A percentile compares a stretch with the other conserved stretches of the same genome.
Conservation (phyloP, 2,797 vertebrate species). For the Numenius phaeopus region DNA sequence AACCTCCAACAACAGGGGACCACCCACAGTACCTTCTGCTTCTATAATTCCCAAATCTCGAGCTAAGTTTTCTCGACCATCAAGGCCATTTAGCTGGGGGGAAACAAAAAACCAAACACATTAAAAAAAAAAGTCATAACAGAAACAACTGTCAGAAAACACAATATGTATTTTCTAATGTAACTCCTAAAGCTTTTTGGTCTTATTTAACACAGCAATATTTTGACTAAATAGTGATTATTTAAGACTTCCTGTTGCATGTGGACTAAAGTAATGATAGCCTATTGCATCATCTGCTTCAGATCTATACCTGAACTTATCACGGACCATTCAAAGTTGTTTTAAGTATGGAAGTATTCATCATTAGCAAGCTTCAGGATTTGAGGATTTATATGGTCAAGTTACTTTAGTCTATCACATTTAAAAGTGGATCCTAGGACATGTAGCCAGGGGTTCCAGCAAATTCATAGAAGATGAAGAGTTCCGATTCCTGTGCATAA, state of each 20-base stretch:
- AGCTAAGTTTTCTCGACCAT: slow-evolving; percentile 85
- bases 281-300: not conserved
- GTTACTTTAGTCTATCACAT: not conserved
- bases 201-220: not conserved
- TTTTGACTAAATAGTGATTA: not conserved
- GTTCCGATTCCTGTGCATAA: not conserved
- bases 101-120: not conserved
- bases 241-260: not conserved
- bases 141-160: not conserved
- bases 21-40: slow-evolving; percentile 80
- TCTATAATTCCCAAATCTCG: slow-evolving; percentile 87
- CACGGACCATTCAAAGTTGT: not conserved
- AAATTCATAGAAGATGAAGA: not conserved
- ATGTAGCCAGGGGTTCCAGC: not conserved
- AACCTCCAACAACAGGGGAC: slow-evolving; percentile 88
- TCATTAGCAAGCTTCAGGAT: not conserved
- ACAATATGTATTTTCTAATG: not conserved
- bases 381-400: not conserved
- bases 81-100: slow-evolving; percentile 83
- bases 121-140: not conserved
- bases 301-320: not conserved
- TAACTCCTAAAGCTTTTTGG: not conserved
- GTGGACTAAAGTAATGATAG: not conserved
- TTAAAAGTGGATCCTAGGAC: not conserved
- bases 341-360: not conserved